These are phyloP conservation scores for Dasysyrphus albostriatus DNA, from an alignment of 2,888 invertebrate species.

Conservation along the genomic window DNA sequence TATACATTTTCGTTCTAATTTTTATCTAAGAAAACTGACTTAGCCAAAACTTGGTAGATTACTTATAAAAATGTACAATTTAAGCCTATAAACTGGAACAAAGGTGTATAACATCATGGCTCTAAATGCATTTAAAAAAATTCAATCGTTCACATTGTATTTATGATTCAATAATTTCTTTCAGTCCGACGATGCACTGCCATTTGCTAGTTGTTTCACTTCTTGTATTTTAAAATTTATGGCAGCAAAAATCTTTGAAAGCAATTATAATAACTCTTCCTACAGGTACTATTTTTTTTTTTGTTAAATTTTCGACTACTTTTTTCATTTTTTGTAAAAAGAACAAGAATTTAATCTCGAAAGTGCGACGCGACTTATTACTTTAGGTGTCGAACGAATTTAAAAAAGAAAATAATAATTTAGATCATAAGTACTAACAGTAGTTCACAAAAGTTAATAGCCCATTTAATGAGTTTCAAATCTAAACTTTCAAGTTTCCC, in stretches of 20 bases:
- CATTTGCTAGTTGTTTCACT: slow-evolving; percentile 61
- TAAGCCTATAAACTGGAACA: slow-evolving; percentile 41
- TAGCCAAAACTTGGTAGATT: slow-evolving; percentile 27
- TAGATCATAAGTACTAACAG: slow-evolving; percentile 65
- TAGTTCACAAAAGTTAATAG: slow-evolving; percentile 55
- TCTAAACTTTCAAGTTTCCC: slow-evolving; percentile 41
- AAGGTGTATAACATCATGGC: slow-evolving; percentile 66
- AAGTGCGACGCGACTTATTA: slow-evolving; percentile 74
- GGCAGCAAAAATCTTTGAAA: slow-evolving; percentile 42
- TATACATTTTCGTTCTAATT: slow-evolving; percentile 35
- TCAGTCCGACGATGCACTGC: slow-evolving; percentile 63
- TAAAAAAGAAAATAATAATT: slow-evolving; percentile 52
- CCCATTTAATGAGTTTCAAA: slow-evolving; percentile 54
- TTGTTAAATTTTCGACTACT: slow-evolving; percentile 13
- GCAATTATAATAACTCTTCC: slow-evolving; percentile 50
- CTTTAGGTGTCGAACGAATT: slow-evolving; percentile 72
- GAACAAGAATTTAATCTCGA: slow-evolving; percentile 58
- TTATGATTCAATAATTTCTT: slow-evolving; percentile 24
- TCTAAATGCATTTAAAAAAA: slow-evolving; percentile 34
- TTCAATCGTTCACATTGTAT: background rate
- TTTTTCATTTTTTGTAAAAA: slow-evolving; percentile 50
- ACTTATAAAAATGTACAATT: slow-evolving; percentile 40
- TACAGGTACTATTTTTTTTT: slow-evolving; percentile 61
- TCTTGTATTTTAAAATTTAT: slow-evolving; percentile 1
- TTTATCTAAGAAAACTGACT: slow-evolving; percentile 33